Evolutionary conservation across 2,113 vertebrate species (phyloP), one percentile per base, ranked within the genome.

Genomic region (Chelonoidis abingdonii): DNA sequence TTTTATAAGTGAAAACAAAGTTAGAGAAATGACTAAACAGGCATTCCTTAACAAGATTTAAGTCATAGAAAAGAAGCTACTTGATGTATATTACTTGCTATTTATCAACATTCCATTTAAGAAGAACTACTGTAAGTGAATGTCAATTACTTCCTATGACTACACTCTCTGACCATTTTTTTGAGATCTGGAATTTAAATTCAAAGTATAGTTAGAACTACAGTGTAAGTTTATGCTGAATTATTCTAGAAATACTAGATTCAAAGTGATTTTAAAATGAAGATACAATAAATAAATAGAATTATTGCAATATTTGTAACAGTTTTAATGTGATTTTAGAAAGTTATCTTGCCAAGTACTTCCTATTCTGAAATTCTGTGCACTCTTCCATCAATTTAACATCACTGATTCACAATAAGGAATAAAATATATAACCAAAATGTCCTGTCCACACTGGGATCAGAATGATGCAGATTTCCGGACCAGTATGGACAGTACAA

Each of bases 401-500:
- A 69, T n/a, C 65, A n/a, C 17, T 69, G 29, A 35, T 17, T 69
- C 65, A 69, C 35, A 86, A 47, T 4, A 3, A 89, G 56, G 7
- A 87, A 16, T 2, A 65, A 54, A 80, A 29, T 78, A 49, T 17
- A 17, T 57, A 0, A 0, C 27, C 29, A 27, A 38, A 72, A 65
- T 21, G 19, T 69, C 35, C 35, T 21, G 35, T 72, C n/a, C 10
- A 38, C n/a, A 72, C 5, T 72, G 35, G 65, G 17, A 38, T 62
- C 6, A 13, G 59, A 31, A 25, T 5, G 24, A 84, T 35, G 31
- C 19, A 93, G 49, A 8, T 87, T 59, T 89, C 79, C 89, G 14
- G 82, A 79, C 1, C 10, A 83, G 21, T 1, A 2, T n/a, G 25
- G 82, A 14, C 0, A 86, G 11, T 21, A 52, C 38, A 72, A 44